Percentiles rank a stretch among this genome's conserved stretches.
Conservation (phyloP, 2,888 invertebrate species). For the Drosophila macrospina region DNA sequence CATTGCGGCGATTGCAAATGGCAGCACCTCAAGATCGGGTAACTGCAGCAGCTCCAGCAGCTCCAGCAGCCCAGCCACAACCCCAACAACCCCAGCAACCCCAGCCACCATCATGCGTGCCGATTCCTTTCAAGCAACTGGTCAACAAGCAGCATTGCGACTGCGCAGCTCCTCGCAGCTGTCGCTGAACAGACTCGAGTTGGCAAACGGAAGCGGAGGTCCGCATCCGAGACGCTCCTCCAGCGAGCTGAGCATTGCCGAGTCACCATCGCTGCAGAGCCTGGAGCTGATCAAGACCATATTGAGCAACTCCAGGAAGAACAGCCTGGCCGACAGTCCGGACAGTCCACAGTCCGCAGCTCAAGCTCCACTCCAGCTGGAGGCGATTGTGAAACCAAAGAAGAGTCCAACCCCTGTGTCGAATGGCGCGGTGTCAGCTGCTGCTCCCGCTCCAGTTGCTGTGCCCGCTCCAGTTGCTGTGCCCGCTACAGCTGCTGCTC, state of each 20-base stretch:
- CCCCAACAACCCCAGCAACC: slow-evolving; percentile 26
- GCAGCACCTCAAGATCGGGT: slow-evolving; percentile 2
- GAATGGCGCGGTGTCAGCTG: background rate
- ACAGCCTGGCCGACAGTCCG: slow-evolving; percentile 77
- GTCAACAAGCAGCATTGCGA: slow-evolving; percentile 20
- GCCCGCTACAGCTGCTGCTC: background rate
- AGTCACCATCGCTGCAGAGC: slow-evolving; percentile 85
- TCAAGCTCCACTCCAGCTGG: background rate
- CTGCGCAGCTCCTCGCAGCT: slow-evolving; percentile 83
- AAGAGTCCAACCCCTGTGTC: slow-evolving; percentile 22
- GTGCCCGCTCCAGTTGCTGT: background rate
- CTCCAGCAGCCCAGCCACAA: slow-evolving; percentile 20
- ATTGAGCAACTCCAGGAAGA: slow-evolving; percentile 83
- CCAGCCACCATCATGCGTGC: slow-evolving; percentile 70
- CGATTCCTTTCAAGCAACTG: slow-evolving; percentile 82
- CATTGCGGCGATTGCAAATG: slow-evolving; percentile 62
- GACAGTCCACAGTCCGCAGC: slow-evolving; percentile 27
- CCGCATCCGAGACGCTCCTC: slow-evolving; percentile 82
- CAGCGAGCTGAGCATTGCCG: slow-evolving; percentile 85
- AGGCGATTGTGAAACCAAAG: slow-evolving; percentile 36
- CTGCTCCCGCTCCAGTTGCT: background rate
- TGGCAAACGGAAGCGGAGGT: slow-evolving; percentile 22
- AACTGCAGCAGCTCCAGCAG: slow-evolving; percentile 29
- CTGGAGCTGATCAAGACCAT: slow-evolving; percentile 85
- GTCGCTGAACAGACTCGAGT: slow-evolving; percentile 79